Percentiles rank a stretch among this genome's conserved stretches.
phyloP scores from a whole-genome alignment of 2,888 invertebrate species.

The Drosophila paracracens region DNA sequence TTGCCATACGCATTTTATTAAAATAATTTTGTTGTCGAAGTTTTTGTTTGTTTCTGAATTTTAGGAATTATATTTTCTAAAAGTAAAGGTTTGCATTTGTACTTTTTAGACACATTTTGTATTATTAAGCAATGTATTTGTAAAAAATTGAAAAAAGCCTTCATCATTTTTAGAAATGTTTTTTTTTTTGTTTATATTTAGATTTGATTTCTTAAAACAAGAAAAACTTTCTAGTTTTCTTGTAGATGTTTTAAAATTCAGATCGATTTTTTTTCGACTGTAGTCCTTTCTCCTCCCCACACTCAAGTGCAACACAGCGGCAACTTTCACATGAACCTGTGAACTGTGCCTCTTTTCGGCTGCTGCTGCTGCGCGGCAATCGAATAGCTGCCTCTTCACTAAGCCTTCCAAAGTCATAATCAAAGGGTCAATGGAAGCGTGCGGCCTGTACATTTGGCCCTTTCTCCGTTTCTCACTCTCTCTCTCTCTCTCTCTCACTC shows the following conservation, averaged over 20 bases:
- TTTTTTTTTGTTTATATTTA: too few relatives aligned
- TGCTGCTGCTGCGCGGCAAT: conserved; percentile 19
- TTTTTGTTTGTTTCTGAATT: not conserved
- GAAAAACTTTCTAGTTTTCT: not conserved
- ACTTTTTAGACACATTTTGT: too few relatives aligned
- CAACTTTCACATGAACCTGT: conserved; percentile 79
- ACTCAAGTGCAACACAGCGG: conserved; percentile 61
- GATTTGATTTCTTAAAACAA: not conserved
- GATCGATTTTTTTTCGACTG: not conserved
- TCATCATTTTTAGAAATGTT: not conserved
- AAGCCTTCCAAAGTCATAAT: conserved; percentile 22
- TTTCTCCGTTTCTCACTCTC: not conserved
- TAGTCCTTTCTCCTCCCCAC: not conserved
- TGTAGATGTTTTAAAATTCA: not conserved
- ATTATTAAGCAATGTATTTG: too few relatives aligned
- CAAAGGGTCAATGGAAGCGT: conserved; percentile 75
- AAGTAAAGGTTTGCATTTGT: not conserved
- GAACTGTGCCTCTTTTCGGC: conserved; percentile 48
- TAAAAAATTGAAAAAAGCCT: not conserved
- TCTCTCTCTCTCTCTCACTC: not conserved
- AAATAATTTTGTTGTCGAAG: too few relatives aligned
- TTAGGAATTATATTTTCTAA: not conserved
- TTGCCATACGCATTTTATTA: not conserved
- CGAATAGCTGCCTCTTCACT: conserved; percentile 19
- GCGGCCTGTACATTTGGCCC: conserved; percentile 31